A percentile compares a stretch with the other conserved stretches of the same genome.
Evolutionary conservation across 2,797 vertebrate genomes (phyloP).

Genomic region (Anguilla megastoma): DNA sequence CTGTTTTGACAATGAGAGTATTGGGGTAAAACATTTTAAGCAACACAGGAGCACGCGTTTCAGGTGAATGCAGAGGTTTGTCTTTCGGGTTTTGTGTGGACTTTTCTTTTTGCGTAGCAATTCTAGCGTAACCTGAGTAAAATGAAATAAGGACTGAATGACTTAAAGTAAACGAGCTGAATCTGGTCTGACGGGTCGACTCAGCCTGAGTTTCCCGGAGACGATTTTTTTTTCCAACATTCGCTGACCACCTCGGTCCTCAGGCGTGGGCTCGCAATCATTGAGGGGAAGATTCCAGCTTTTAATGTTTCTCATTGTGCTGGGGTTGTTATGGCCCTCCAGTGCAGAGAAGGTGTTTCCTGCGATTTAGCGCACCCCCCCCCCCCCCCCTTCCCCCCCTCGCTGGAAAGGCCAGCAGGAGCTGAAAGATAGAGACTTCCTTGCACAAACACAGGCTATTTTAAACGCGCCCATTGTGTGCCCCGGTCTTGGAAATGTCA

Average conservation of each 20-base stretch:
- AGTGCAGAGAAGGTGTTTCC: conserved; percentile 75
- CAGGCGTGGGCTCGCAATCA: conserved; percentile 48
- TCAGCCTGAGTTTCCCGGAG: conserved; percentile 42
- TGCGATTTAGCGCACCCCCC: conserved; percentile 66
- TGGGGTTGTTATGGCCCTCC: conserved; percentile 34
- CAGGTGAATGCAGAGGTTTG: neutral
- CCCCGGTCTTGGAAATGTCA: conserved; percentile 61
- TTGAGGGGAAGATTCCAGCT: conserved; percentile 61
- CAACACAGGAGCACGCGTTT: neutral
- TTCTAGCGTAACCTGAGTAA: neutral
- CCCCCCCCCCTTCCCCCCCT: neutral
- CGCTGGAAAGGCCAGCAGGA: conserved; percentile 53
- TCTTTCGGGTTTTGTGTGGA: neutral
- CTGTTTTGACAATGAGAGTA: neutral
- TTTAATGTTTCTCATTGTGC: conserved; percentile 77
- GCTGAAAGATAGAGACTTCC: conserved; percentile 71
- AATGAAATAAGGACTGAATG: neutral
- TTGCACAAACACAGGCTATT: conserved; percentile 70
- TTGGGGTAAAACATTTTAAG: neutral
- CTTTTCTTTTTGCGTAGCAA: neutral
- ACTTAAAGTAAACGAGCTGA: neutral
- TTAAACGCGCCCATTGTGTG: conserved; percentile 64
- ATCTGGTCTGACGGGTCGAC: neutral
- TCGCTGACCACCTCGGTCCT: conserved; percentile 44
- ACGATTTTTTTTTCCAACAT: conserved; percentile 38